Evolutionary conservation across 2,113 vertebrate species (phyloP), one percentile per base, ranked within the genome.

Genomic region (Gila orcuttii): DNA sequence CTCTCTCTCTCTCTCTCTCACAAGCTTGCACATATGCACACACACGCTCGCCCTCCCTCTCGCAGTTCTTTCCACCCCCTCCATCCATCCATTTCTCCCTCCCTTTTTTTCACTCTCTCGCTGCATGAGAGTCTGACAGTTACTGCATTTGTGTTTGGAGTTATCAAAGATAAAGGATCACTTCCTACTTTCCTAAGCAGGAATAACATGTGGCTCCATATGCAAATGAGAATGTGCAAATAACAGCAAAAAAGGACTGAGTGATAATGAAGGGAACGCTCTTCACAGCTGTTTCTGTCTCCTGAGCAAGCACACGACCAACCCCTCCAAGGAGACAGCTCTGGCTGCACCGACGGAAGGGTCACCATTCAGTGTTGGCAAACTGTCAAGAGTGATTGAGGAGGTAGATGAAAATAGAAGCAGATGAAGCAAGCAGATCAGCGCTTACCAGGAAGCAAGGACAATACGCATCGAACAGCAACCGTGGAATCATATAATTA

Each of bases 81-180:
- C 78, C 47, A 87, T 89, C 60, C 68, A 83, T 91, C 90, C 89
- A 87, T 89, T 86, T 89, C 87, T 87, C 91, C 91, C 90, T 89
- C 88, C 87, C 88, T 83, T 69, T 71, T 88, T 87, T 89, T 52
- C 69, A 21, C 36, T 71, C 85, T 73, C 47, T 55, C n/a, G 8
- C 23, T 57, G 28, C 21, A 7, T 74, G 33, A 64, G 83, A 90
- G 42, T 82, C 47, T 85, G 28, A 91, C 79, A 92, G 83, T 86
- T 94, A 95, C 93, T 83, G 91, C 90, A 90, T 89, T 90, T 89
- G 89, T 92, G 90, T 92, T 92, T 90, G 85, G 90, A 92, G 91
- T 91, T 91, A 92, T 92, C 90, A 92, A 90, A 89, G 89, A 91
- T 90, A 86, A 90, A 90, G 89, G 74, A 92, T 89, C 80, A 73